Conservation (phyloP, 2,888 invertebrate genomes). For the Dasypolia templi region DNA sequence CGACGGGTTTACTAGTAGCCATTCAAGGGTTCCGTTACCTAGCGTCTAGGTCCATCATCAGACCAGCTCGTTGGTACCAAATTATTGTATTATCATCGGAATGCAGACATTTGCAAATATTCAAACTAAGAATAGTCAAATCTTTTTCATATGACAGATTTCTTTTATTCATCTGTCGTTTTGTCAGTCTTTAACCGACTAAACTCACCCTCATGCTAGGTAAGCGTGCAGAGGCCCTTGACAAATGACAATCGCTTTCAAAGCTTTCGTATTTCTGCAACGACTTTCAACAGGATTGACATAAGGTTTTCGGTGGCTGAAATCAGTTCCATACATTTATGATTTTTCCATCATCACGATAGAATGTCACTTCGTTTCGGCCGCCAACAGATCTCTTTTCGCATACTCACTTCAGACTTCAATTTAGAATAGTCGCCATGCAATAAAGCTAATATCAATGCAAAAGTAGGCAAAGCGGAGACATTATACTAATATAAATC, state of each 20-base stretch:
- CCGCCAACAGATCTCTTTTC: neutral
- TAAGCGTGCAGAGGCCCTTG: too few species aligned
- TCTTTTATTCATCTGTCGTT: too few species aligned
- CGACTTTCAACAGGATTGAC: neutral
- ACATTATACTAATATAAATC: constrained; percentile 55
- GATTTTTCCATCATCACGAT: neutral
- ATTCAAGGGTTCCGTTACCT: too few species aligned
- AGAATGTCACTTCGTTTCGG: neutral
- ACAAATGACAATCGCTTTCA: neutral
- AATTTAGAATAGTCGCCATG: neutral
- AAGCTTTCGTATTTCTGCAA: neutral
- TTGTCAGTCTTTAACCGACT: too few species aligned
- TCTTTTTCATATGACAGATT: too few species aligned
- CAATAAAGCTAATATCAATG: constrained; percentile 3
- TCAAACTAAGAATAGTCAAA: too few species aligned
- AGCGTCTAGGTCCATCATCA: too few species aligned
- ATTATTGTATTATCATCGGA: too few species aligned
- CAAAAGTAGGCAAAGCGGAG: constrained; percentile 38
- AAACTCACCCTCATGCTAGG: too few species aligned
- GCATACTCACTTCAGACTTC: neutral
- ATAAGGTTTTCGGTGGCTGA: neutral
- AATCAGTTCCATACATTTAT: neutral
- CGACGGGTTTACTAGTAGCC: too few species aligned
- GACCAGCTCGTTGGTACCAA: too few species aligned
- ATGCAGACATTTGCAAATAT: too few species aligned